Conservation (phyloP, 1,140 invertebrate genomes). For the Pseudomyrmex gracilis region DNA sequence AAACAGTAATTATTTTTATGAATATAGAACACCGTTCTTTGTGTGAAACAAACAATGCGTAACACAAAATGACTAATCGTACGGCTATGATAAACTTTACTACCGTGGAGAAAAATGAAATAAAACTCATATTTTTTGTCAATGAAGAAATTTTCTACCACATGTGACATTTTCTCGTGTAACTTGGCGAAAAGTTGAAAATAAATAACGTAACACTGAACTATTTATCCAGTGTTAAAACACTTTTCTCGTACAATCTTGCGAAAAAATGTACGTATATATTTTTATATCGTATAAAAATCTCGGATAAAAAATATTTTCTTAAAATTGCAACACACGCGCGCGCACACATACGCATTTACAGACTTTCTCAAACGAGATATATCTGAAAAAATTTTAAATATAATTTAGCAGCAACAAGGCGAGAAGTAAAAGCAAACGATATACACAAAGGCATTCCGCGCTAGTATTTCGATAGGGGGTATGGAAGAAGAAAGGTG, state of each 20-base stretch:
- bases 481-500: slow-evolving; percentile 59
- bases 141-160: not conserved
- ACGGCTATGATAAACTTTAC: slow-evolving; percentile 55
- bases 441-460: slow-evolving; percentile 34
- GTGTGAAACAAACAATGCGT: slow-evolving; percentile 25
- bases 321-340: not conserved
- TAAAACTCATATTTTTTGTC: not conserved
- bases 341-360: no score
- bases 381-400: not conserved
- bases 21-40: slow-evolving; percentile 63
- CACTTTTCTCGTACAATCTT: not conserved
- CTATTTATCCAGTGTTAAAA: not conserved
- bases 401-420: not conserved
- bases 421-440: slow-evolving; percentile 8
- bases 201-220: not conserved
- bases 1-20: slow-evolving; percentile 75
- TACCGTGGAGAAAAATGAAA: not conserved
- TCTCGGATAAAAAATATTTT: not conserved
- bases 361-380: not conserved
- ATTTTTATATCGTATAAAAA: no score
- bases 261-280: no score
- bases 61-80: slow-evolving; percentile 49
- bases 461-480: slow-evolving; percentile 41
- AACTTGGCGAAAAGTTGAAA: not conserved
- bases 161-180: not conserved